Evolutionary conservation across 2,797 vertebrate genomes (phyloP).

Genomic region (Myoxocephalus aenaeus): DNA sequence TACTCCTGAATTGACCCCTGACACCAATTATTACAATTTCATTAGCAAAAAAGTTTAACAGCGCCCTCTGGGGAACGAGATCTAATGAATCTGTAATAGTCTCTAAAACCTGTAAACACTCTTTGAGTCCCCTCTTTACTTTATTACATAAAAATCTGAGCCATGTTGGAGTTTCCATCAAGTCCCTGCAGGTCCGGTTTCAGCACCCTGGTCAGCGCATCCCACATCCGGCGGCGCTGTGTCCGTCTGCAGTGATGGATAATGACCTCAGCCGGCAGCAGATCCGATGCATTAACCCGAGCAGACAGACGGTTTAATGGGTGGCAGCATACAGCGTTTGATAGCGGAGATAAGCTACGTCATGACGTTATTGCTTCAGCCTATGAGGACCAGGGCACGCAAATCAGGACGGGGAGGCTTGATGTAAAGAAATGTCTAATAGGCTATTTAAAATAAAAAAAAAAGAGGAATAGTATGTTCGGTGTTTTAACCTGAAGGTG

Average conservation of each 20-base stretch:
- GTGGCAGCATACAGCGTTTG: conserved; percentile 10
- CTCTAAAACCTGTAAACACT: not conserved
- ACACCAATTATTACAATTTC: not conserved
- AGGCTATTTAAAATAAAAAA: not conserved
- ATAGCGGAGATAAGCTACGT: conserved; percentile 36
- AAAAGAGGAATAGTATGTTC: not conserved
- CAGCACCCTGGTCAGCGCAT: conserved; percentile 67
- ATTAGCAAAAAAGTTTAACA: not conserved
- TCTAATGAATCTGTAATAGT: not conserved
- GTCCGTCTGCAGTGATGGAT: not conserved
- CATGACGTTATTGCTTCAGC: conserved; percentile 64
- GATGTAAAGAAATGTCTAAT: conserved; percentile 54
- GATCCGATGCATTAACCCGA: not conserved
- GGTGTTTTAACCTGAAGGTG: not conserved
- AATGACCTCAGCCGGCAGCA: not conserved
- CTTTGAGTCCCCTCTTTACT: not conserved
- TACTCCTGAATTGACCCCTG: not conserved
- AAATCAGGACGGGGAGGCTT: conserved; percentile 38
- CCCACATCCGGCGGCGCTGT: not conserved
- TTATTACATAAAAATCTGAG: not conserved
- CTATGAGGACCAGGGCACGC: conserved; percentile 52
- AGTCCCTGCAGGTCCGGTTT: conserved; percentile 23
- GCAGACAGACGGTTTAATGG: conserved; percentile 3
- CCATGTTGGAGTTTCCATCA: not conserved
- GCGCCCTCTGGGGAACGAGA: not conserved